These are phyloP conservation scores for Campaea margaritaria DNA, from an alignment of 2,888 invertebrate genomes.

Conservation along the genomic window DNA sequence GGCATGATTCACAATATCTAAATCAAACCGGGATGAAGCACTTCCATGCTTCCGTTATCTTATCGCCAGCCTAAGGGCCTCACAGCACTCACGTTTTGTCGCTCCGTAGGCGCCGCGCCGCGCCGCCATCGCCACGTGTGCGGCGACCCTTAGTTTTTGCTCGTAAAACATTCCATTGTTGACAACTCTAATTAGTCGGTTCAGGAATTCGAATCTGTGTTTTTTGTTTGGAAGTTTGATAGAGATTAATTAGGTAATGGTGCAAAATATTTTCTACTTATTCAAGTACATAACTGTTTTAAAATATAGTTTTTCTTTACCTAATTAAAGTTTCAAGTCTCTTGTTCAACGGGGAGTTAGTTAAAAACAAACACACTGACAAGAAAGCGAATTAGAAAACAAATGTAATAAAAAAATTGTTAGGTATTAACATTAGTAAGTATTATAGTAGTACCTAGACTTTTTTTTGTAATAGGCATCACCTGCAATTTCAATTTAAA, in stretches of 20 bases:
- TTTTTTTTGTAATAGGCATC: no score
- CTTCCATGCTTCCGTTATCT: slow-evolving; percentile 13
- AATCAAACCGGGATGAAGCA: slow-evolving; percentile 3
- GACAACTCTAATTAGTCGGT: slow-evolving; percentile 37
- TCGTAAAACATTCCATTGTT: slow-evolving; percentile 32
- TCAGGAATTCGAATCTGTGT: slow-evolving; percentile 8
- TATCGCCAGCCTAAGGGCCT: slow-evolving; percentile 30
- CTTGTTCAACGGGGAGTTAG: no score
- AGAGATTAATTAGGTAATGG: no score
- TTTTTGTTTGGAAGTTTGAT: background rate
- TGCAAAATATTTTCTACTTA: background rate
- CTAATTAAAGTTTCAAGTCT: no score
- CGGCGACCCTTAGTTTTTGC: slow-evolving; percentile 42
- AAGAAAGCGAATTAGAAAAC: no score
- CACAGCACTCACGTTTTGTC: slow-evolving; percentile 27
- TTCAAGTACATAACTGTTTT: no score
- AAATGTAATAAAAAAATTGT: no score
- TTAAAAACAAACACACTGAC: no score
- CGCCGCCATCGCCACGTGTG: slow-evolving; percentile 37
- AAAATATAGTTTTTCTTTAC: no score
- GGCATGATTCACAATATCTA: background rate
- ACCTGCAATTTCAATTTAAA: no score
- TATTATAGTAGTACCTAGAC: no score
- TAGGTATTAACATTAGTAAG: no score
- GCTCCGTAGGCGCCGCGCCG: slow-evolving; percentile 30